Base-by-base conservation (phyloP, 2,888 invertebrate species). In the Drosophila prostipennis region DNA sequence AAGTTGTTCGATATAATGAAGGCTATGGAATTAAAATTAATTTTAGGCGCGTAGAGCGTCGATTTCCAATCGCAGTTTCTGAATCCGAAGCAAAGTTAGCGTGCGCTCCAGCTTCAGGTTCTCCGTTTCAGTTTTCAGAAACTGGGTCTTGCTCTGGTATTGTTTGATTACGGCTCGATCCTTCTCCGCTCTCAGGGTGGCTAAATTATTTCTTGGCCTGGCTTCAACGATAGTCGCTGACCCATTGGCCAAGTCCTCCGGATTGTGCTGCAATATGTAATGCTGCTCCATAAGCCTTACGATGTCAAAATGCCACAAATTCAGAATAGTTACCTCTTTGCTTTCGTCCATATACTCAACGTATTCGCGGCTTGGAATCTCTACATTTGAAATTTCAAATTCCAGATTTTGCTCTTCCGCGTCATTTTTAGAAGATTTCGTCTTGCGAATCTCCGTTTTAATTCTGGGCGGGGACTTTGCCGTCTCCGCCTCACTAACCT, bases 111-210 rank as follows among this genome's bases (percentile, higher is more conserved):
- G 32, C 10, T 64, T 72, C 0, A 71, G 36, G 34, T 72, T 72
- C 6, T 71, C 73, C 1, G 71, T 71, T 48, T 71, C 73, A 6
- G 73, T 72, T 5, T 42, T 71, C 1, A 71, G 37, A 2, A 72
- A 71, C 51, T 52, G 40, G 13, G 71, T 72, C 37, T 71, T 71
- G 26, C 73, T 64, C 8, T 72, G 55, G 19, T 34, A 71, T 14
- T 71, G 71, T 16, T 46, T 51, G 11, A 71, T 71, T 46, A 72
- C 73, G 0, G 71, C 71, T 19, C 72, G 39, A 10, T 37, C 37
- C 16, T 72, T 71, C 3, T 71, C 73, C 6, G 71, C 73, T 16
- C 19, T 63, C 10, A 71, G 19, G n/a, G 73, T 32, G 39, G 64
- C 64, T 19, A 71, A 19, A 5, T 23, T 45, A 0, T 37, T 37